Evolutionary conservation across 2,113 vertebrate species (phyloP).

Genomic region (Hydropotes inermis): DNA sequence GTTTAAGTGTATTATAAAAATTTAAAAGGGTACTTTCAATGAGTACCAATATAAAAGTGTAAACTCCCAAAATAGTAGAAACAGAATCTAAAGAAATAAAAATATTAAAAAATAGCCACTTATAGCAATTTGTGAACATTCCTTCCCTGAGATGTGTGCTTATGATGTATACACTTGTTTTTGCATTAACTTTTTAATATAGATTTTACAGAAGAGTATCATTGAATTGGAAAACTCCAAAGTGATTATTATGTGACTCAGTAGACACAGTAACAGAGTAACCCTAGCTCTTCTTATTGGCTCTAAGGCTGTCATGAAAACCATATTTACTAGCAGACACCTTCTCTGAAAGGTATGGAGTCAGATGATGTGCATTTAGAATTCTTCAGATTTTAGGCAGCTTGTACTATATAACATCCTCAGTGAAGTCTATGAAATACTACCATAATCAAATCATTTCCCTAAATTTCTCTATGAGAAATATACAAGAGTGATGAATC

Average conservation of each 20-base stretch:
- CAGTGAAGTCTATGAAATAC: not conserved
- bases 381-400: not conserved
- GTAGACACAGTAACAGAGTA: not conserved
- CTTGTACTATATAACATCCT: not conserved
- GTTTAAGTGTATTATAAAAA: not conserved
- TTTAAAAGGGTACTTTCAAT: not conserved
- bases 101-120: not conserved
- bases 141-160: not conserved
- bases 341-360: not conserved
- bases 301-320: not conserved
- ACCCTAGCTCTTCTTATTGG: not conserved
- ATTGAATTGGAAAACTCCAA: not conserved
- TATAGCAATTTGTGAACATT: not conserved
- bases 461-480: conserved; percentile 3
- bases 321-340: not conserved
- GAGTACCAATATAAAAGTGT: not conserved
- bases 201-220: not conserved
- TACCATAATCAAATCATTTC: not conserved
- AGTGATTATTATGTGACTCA: not conserved
- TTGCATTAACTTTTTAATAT: not conserved
- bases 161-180: not conserved
- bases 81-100: not conserved
- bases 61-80: not conserved
- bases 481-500: not conserved
- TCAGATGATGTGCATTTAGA: not conserved